Percentiles rank a stretch among this genome's conserved stretches.
Conservation (phyloP, 2,888 invertebrate species). For the Cabera pusaria region DNA sequence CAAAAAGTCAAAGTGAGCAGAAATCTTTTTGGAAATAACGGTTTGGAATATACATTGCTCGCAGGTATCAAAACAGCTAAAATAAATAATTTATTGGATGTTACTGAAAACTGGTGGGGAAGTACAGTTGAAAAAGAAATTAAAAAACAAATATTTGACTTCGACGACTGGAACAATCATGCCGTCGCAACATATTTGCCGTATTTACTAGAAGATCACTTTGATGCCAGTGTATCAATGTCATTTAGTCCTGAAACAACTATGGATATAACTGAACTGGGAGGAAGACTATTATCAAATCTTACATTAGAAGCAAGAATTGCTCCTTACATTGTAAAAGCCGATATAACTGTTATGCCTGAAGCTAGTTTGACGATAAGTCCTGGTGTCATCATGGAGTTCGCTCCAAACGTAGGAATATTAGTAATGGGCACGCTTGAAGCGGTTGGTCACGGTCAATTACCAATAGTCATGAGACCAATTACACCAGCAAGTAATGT, state of each 20-base stretch:
- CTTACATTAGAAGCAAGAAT: conserved; percentile 85
- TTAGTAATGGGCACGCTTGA: conserved; percentile 95
- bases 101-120: conserved; percentile 99
- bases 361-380: conserved; percentile 92
- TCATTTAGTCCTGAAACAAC: conserved; percentile 83
- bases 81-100: conserved; percentile 93
- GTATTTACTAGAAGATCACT: conserved; percentile 90
- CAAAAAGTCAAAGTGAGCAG: conserved; percentile 96
- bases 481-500: conserved; percentile 56
- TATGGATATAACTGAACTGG: conserved; percentile 86
- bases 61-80: conserved; percentile 96
- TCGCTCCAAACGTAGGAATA: conserved; percentile 97
- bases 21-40: conserved; percentile 94
- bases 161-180: conserved; percentile 99
- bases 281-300: conserved; percentile 89
- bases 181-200: conserved; percentile 96
- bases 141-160: conserved; percentile 94
- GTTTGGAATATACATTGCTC: conserved; percentile 93
- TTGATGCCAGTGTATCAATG: conserved; percentile 90
- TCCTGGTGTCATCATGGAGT: conserved; percentile 95
- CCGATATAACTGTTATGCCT: conserved; percentile 99
- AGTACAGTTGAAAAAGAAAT: conserved; percentile 89
- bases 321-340: conserved; percentile 90
- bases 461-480: conserved; percentile 91
- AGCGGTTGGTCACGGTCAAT: conserved; percentile 90